Evolutionary conservation across 2,113 vertebrate genomes (phyloP), one percentile per base, ranked within the genome.

Genomic region (Platichthys stellatus): DNA sequence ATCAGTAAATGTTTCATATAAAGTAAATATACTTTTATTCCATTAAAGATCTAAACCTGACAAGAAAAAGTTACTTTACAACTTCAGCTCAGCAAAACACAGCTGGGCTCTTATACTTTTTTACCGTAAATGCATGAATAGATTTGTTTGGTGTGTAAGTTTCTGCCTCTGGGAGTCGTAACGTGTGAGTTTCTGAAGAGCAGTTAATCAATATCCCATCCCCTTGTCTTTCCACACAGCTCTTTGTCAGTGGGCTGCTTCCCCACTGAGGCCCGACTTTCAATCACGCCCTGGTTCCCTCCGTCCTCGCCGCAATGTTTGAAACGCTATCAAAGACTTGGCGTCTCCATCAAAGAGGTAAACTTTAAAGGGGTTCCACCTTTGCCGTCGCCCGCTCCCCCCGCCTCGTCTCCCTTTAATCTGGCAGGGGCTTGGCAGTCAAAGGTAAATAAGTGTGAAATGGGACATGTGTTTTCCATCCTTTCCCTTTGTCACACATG

Each of bases 401-500:
- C 14, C 72, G 15, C 82, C 73, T 69, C 77, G 11, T 81, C 71
- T 72, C 63, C 72, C 74, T 88, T 85, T 89, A 88, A 87, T 91
- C 90, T 95, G 92, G 87, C 92, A 89, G 90, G 74, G 83, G 74
- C 82, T 68, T 83, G 64, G 92, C 89, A 92, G 90, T 75, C 58
- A 84, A 95, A 95, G 92, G 93, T 95, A 96, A 95, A 95, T 92
- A 90, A 89, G 78, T 86, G 87, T 92, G 69, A 91, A 92, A 88
- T 88, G 86, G 93, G 91, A 94, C 90, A 94, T 93, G 90, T 93
- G 92, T 93, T 96, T 95, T 92, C 93, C 93, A 95, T 95, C 94
- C 86, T 80, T 90, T 90, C 85, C 85, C 91, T 70, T 38, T 90
- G 91, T 94, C 90, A 81, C 86, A 92, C 85, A 78, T 88, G 92